These are phyloP conservation scores for Sycophila sp. DNA, from an alignment of 1,140 invertebrate species.

Conservation along the genomic window DNA sequence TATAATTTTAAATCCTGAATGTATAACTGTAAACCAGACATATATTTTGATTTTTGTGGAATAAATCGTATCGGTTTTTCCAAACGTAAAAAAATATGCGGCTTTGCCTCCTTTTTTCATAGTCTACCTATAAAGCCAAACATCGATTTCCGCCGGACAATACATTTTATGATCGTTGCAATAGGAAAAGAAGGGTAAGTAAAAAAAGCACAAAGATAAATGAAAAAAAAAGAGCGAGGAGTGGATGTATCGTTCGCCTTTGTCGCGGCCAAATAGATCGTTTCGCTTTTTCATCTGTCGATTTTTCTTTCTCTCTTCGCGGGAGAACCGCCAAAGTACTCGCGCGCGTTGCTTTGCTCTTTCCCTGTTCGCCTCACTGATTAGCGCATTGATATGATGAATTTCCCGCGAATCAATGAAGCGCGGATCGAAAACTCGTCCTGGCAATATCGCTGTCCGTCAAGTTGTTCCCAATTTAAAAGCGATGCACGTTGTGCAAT, in stretches of 20 bases:
- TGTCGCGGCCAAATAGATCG: too few species aligned
- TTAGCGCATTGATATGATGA: constrained; percentile 1
- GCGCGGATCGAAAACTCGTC: constrained; percentile 36
- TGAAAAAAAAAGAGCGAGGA: not conserved
- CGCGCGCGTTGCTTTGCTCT: too few species aligned
- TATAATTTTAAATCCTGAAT: too few species aligned
- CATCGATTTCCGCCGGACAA: not conserved
- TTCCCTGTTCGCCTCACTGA: too few species aligned
- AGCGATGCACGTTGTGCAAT: too few species aligned
- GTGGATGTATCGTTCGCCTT: too few species aligned
- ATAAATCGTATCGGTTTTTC: constrained; percentile 2
- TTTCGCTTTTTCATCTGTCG: too few species aligned
- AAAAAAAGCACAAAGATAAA: not conserved
- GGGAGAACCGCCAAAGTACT: too few species aligned
- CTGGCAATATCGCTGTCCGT: too few species aligned
- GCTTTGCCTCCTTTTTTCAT: not conserved
- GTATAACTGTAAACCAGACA: too few species aligned
- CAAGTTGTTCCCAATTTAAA: too few species aligned
- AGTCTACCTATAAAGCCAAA: not conserved
- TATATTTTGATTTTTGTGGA: not conserved
- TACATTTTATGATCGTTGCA: not conserved
- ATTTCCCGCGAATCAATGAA: constrained; percentile 40
- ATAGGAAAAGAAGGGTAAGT: not conserved
- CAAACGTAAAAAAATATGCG: not conserved
- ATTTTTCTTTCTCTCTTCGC: too few species aligned